Conservation (phyloP, 2,113 vertebrate genomes). For the Notarius quadriscutis region DNA sequence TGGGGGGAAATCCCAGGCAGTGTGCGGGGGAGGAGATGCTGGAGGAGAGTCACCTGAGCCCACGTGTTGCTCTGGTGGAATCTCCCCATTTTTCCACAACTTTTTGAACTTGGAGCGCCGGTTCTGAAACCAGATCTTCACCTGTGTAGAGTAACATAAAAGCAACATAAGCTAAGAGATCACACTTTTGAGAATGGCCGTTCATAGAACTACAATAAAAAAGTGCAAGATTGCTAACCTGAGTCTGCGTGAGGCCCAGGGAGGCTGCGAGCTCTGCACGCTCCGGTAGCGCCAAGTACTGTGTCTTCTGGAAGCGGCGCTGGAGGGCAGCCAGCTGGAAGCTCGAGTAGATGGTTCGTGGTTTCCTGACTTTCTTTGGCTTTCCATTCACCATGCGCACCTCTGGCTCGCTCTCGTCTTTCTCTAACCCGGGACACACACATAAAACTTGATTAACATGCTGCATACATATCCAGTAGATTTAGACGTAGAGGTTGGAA, state of each 20-base stretch:
- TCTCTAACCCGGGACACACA: slow-evolving; percentile 71
- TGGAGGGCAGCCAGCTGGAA: slow-evolving; percentile 88
- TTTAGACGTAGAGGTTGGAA: slow-evolving; percentile 9
- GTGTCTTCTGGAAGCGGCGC: slow-evolving; percentile 86
- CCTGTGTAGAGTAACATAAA: slow-evolving; percentile 59
- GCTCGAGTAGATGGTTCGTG: slow-evolving; percentile 88
- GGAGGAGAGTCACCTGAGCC: slow-evolving; percentile 86
- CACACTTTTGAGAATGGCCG: neutral
- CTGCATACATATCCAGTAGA: slow-evolving; percentile 1
- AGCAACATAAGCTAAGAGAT: slow-evolving; percentile 6
- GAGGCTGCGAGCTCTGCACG: slow-evolving; percentile 85
- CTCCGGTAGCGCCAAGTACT: slow-evolving; percentile 85
- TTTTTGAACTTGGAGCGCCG: slow-evolving; percentile 92
- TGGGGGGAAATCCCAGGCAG: slow-evolving; percentile 81
- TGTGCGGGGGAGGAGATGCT: slow-evolving; percentile 83
- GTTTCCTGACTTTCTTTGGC: slow-evolving; percentile 88
- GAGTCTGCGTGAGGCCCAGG: slow-evolving; percentile 84
- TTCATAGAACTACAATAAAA: neutral
- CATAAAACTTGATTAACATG: slow-evolving; percentile 5
- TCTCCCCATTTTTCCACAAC: slow-evolving; percentile 88
- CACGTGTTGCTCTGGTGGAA: slow-evolving; percentile 85
- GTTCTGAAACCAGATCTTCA: slow-evolving; percentile 93
- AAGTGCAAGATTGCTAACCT: slow-evolving; percentile 68
- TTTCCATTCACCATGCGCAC: slow-evolving; percentile 89
- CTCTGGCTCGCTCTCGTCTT: slow-evolving; percentile 83